A percentile compares a stretch with the other conserved stretches of the same genome.
These are phyloP conservation scores for Volucella zonaria DNA, from an alignment of 2,888 invertebrate genomes.

Conservation along the genomic window DNA sequence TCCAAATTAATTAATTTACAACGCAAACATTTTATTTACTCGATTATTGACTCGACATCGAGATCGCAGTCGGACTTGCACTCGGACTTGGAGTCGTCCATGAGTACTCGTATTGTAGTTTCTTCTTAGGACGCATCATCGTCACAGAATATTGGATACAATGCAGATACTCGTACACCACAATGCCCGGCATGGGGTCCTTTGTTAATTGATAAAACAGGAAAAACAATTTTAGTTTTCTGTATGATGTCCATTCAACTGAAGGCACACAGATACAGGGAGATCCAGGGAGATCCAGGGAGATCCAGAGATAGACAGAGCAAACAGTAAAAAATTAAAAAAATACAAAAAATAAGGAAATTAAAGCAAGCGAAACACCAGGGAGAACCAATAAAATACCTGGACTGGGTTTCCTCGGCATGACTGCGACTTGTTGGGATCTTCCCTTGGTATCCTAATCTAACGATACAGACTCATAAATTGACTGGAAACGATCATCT, in stretches of 20 bases:
- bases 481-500: conserved; percentile 64
- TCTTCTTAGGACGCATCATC: conserved; percentile 47
- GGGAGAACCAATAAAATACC: conserved; percentile 62
- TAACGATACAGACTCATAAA: conserved; percentile 59
- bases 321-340: not conserved
- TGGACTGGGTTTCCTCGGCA: conserved; percentile 36
- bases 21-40: conserved; percentile 73
- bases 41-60: conserved; percentile 52
- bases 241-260: conserved; percentile 45
- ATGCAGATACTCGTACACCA: conserved; percentile 55
- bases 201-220: conserved; percentile 74
- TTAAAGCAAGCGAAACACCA: conserved; percentile 32
- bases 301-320: not conserved
- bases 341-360: conserved; percentile 25
- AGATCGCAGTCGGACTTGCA: not conserved
- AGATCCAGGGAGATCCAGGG: not conserved
- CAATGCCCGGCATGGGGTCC: conserved; percentile 65
- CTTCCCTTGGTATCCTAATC: conserved; percentile 20
- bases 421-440: conserved; percentile 3
- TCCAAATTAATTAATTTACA: conserved; percentile 74
- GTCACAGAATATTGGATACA: conserved; percentile 23
- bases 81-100: not conserved
- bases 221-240: conserved; percentile 56
- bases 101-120: too few species aligned
- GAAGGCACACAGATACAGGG: conserved; percentile 11